Percentiles rank a stretch among this genome's conserved stretches.
These are phyloP conservation scores for Balaeniceps rex DNA, from an alignment of 2,113 vertebrate species.

Conservation along the genomic window DNA sequence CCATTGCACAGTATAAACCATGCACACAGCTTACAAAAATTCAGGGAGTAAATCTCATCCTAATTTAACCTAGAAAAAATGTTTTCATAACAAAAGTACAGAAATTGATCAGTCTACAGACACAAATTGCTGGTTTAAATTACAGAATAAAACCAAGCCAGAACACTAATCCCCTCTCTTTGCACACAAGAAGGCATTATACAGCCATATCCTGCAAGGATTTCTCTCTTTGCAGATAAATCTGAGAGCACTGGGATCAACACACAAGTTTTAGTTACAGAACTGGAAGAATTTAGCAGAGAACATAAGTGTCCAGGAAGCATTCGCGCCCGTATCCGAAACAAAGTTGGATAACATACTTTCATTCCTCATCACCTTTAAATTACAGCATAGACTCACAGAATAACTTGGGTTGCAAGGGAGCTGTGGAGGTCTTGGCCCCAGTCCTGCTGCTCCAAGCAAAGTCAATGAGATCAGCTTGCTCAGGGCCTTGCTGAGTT, in stretches of 20 bases:
- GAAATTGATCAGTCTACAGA: background rate
- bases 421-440: background rate
- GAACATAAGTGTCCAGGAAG: background rate
- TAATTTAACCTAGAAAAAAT: background rate
- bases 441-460: background rate
- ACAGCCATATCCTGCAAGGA: background rate
- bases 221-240: background rate
- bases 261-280: background rate
- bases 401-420: background rate
- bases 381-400: background rate
- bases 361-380: background rate
- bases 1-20: background rate
- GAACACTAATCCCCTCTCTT: background rate
- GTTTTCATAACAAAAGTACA: background rate
- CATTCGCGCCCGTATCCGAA: background rate
- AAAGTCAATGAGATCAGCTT: background rate
- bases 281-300: background rate
- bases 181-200: background rate
- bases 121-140: background rate
- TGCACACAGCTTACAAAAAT: background rate
- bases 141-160: background rate
- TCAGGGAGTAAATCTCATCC: background rate
- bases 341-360: background rate
- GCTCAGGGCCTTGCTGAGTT: background rate
- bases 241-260: background rate